Percentiles rank a stretch among this genome's conserved stretches.
phyloP scores from a whole-genome alignment of 1,140 invertebrate genomes.

The Cotesia vestalis region DNA sequence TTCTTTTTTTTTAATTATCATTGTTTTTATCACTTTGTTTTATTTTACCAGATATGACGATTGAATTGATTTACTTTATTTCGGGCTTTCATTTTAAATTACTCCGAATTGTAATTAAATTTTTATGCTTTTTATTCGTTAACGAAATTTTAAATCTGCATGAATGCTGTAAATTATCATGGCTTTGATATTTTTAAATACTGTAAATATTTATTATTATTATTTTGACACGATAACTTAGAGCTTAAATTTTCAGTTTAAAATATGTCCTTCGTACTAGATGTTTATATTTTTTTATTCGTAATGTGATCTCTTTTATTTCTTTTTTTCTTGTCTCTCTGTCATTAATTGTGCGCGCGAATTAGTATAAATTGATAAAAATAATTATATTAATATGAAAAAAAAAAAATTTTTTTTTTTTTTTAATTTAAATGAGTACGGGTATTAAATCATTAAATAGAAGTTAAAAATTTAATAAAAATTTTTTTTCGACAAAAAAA shows the following conservation, averaged over 20 bases:
- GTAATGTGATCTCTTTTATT: conserved; percentile 26
- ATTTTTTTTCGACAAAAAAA: too few relatives aligned
- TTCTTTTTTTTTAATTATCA: conserved; percentile 28
- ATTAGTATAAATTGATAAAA: conserved; percentile 1
- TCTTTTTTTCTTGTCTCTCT: conserved; percentile 17
- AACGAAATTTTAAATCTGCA: too few relatives aligned
- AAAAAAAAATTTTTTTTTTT: too few relatives aligned
- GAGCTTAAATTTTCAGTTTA: not conserved
- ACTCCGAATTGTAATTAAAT: too few relatives aligned
- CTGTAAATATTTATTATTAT: not conserved
- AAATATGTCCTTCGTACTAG: not conserved
- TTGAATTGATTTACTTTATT: too few relatives aligned
- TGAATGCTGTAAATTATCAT: too few relatives aligned
- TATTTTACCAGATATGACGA: not conserved
- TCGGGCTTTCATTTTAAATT: too few relatives aligned
- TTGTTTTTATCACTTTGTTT: conserved; percentile 24
- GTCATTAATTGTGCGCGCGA: not conserved
- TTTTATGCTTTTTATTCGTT: too few relatives aligned
- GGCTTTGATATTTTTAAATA: too few relatives aligned
- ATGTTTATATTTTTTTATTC: conserved; percentile 27
- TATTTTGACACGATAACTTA: conserved; percentile 5
- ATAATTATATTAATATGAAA: not conserved
- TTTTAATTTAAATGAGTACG: conserved; percentile 3
- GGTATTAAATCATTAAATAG: conserved; percentile 5
- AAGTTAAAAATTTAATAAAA: too few relatives aligned